Evolutionary conservation across 2,888 invertebrate genomes (phyloP).

Genomic region (Scaptomyza cyrtandrae): DNA sequence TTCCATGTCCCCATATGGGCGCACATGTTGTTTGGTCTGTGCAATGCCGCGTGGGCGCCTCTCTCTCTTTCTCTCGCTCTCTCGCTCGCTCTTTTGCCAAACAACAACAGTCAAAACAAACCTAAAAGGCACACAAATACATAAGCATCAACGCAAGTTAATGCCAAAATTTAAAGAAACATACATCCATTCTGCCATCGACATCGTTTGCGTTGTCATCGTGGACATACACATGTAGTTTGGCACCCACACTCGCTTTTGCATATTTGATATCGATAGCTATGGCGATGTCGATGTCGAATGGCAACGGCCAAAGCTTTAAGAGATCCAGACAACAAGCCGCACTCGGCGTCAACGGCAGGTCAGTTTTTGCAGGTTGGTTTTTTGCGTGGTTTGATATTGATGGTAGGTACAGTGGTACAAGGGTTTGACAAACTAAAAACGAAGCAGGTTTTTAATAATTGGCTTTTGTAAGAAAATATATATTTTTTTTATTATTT

Average conservation of each 20-base stretch:
- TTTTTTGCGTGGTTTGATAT: conserved; percentile 28
- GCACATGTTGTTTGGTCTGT: conserved; percentile 29
- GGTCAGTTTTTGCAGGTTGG: not conserved
- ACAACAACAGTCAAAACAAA: conserved; percentile 14
- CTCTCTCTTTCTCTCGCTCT: conserved; percentile 3
- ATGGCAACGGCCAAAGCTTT: conserved; percentile 25
- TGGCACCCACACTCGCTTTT: conserved; percentile 70
- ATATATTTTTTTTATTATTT: too few species aligned
- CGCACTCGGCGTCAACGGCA: conserved; percentile 14
- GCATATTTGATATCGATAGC: conserved; percentile 39
- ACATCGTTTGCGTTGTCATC: conserved; percentile 65
- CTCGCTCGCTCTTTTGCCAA: conserved; percentile 12
- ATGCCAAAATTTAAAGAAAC: conserved; percentile 45
- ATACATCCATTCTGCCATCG: conserved; percentile 54
- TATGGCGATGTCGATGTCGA: conserved; percentile 13
- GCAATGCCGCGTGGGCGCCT: conserved; percentile 51
- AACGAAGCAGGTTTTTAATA: too few species aligned
- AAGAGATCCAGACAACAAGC: conserved; percentile 18
- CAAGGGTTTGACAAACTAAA: not conserved
- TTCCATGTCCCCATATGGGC: conserved; percentile 65
- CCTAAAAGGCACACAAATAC: conserved; percentile 17
- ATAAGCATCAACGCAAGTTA: conserved; percentile 47
- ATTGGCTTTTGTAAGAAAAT: too few species aligned
- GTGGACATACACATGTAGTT: conserved; percentile 71
- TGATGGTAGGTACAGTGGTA: conserved; percentile 34